Evolutionary conservation across 2,888 invertebrate genomes (phyloP).

Genomic region (Antheraea assamensis): DNA sequence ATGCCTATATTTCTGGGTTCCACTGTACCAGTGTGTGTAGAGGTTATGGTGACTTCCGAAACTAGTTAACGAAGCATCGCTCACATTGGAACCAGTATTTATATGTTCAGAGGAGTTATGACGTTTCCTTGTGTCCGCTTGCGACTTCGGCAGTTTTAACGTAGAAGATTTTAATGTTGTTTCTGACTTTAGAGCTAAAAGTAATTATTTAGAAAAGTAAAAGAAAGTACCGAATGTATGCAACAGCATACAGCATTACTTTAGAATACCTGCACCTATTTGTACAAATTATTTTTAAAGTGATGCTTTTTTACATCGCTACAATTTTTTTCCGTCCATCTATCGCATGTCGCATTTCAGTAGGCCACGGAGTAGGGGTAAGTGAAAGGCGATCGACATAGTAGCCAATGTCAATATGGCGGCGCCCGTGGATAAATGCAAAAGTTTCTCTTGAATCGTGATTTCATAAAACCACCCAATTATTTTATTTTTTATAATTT

Average conservation of each 20-base stretch:
- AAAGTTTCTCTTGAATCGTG: no score
- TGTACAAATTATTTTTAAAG: no score
- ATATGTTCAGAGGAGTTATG: constrained; percentile 73
- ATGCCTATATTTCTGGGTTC: constrained; percentile 59
- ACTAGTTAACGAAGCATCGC: constrained; percentile 67
- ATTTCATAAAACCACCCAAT: no score
- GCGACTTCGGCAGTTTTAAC: constrained; percentile 66
- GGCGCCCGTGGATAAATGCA: no score
- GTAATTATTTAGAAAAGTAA: neutral
- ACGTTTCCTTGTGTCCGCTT: constrained; percentile 83
- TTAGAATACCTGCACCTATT: neutral
- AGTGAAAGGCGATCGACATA: no score
- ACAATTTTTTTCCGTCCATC: no score
- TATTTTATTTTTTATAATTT: no score
- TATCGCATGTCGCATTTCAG: no score
- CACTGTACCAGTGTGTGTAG: constrained; percentile 67
- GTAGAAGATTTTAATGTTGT: constrained; percentile 61
- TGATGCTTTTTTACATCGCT: no score
- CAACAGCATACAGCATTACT: neutral
- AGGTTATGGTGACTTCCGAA: constrained; percentile 72
- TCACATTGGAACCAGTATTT: constrained; percentile 50
- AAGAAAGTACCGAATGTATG: neutral
- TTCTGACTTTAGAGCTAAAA: constrained; percentile 64
- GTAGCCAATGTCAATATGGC: no score
- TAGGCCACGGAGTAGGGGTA: no score